Base-by-base conservation (phyloP, 2,888 invertebrate species). In the Xanthorhoe spadicearia region DNA sequence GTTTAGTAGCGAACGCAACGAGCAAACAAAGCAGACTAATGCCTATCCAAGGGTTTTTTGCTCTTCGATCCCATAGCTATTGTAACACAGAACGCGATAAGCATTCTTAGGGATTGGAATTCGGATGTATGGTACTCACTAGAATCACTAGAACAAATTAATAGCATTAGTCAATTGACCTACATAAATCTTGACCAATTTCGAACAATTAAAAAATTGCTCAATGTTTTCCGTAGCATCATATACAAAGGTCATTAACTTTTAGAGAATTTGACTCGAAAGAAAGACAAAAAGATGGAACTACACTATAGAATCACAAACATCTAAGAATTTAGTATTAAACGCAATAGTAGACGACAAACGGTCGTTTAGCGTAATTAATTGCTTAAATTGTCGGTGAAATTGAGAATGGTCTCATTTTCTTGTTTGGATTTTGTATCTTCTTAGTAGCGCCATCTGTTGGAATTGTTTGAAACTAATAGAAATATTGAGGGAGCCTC, bases 361-460 rank as follows among this genome's bases (percentile, higher is more conserved):
- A 64, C 55, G 60, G 60, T 56, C 60, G 56, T 56, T 61, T 61
- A 61, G 18, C 43, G 51, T 64, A 55, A 64, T 64, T 64, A 64
- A 64, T 60, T 60, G 60, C 55, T 52, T 56, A 65, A 61, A 65
- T 55, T 61, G 65, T 65, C 51, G 60, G 51, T 56, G 60, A 61
- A 65, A 65, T 61, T 65, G 65, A 65, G 60, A 61, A 64, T 46
- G 61, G 52, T 46, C 48, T 48, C 54, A 38, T 55, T 54, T 61
- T 61, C 17, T 38, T 18, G 43, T 46, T 53, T 46, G 3, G 13
- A 48, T 28, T 23, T 46, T 55, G n/a, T 10, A 57, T 17, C 15
- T 18, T 38, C 46, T 55, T 8, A 1, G 57, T 63, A 57, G 48
- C 67, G 76, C 72, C 77, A 80, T 74, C 80, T 80, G 23, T 71